These are phyloP conservation scores for Coendou prehensilis DNA, from an alignment of 2,797 vertebrate species.

Conservation along the genomic window DNA sequence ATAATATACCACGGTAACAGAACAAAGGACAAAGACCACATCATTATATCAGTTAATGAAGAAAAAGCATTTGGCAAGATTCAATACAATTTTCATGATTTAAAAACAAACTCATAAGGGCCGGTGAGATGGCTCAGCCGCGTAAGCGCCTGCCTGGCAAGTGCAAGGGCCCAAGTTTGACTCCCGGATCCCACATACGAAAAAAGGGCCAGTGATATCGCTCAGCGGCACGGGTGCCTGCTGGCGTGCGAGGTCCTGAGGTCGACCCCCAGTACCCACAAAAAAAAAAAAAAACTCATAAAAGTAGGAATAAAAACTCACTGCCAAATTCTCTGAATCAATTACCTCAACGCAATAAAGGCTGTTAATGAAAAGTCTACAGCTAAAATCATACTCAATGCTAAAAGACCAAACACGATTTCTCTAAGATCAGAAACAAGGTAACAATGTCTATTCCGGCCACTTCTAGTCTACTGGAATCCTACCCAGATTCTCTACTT, in stretches of 20 bases:
- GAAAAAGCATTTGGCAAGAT: not conserved
- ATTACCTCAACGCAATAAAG: not conserved
- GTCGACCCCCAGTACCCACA: no score
- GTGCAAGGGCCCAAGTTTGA: no score
- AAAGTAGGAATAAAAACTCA: not conserved
- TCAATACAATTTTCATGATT: not conserved
- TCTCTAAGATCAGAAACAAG: not conserved
- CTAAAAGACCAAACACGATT: not conserved
- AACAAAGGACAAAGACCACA: not conserved
- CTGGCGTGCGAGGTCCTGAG: no score
- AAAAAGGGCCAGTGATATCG: no score
- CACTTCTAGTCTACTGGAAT: not conserved
- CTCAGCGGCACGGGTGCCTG: no score
- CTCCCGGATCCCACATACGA: no score
- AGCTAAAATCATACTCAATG: not conserved
- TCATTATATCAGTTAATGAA: not conserved
- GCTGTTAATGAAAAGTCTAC: not conserved
- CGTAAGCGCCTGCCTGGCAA: no score
- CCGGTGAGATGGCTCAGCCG: no score
- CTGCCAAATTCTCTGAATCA: not conserved
- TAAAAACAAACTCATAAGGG: not conserved
- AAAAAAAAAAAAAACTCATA: no score
- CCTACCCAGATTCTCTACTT: not conserved
- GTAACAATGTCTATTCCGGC: not conserved
- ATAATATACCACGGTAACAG: not conserved